These are phyloP conservation scores for Trachemys scripta DNA, from an alignment of 2,113 vertebrate species.

Conservation along the genomic window DNA sequence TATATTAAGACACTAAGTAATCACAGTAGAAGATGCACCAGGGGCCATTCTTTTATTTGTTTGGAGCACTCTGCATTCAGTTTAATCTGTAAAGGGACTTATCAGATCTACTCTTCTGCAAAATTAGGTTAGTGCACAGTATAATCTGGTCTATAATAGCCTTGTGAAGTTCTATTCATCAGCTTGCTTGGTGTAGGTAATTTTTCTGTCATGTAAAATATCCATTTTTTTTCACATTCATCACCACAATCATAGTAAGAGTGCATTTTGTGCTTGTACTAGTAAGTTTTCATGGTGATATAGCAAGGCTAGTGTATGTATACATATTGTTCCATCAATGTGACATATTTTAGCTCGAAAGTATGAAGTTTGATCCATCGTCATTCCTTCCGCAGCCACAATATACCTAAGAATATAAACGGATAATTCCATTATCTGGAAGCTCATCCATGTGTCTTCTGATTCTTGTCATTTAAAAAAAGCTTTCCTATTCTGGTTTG, in stretches of 20 bases:
- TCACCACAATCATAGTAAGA: neutral
- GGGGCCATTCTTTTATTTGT: neutral
- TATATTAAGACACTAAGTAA: neutral
- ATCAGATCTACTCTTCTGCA: neutral
- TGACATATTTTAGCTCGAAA: neutral
- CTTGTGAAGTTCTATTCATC: neutral
- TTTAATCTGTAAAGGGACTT: neutral
- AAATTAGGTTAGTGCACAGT: neutral
- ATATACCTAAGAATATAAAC: neutral
- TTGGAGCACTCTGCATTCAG: neutral
- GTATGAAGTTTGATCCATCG: neutral
- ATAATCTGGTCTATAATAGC: neutral
- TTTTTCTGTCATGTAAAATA: neutral
- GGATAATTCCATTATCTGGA: neutral
- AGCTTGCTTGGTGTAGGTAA: neutral
- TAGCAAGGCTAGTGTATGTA: neutral
- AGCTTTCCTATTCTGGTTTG: neutral
- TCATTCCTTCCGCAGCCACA: neutral
- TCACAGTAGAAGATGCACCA: neutral
- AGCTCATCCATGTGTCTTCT: neutral
- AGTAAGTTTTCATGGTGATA: neutral
- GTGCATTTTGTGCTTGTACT: neutral
- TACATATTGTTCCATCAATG: neutral
- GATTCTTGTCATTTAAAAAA: fast-evolving
- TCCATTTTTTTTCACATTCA: neutral